phyloP scores from a whole-genome alignment of 2,888 invertebrate species.

The Hypomecis atomaria region DNA sequence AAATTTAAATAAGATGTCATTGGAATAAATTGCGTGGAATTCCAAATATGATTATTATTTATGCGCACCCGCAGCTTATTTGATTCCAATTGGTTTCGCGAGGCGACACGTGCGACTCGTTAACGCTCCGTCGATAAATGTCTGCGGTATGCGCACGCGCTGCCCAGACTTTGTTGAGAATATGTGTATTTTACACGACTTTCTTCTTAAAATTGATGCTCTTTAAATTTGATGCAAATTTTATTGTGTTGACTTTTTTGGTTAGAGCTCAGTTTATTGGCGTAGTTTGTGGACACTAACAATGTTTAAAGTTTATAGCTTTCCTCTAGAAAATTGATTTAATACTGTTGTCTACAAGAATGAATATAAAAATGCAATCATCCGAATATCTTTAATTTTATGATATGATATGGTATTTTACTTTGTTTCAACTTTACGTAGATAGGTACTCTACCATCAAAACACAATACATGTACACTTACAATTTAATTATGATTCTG shows the following conservation, averaged over 20 bases:
- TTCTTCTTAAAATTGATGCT: slow-evolving; percentile 16
- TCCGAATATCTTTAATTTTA: too few species aligned
- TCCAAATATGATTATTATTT: slow-evolving; percentile 7
- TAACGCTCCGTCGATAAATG: slow-evolving; percentile 53
- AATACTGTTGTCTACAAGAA: too few species aligned
- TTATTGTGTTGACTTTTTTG: background rate
- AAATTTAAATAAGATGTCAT: background rate
- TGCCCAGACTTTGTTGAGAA: slow-evolving; percentile 18
- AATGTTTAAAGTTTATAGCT: too few species aligned
- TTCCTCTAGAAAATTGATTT: too few species aligned
- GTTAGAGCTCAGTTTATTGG: background rate
- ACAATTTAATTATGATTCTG: too few species aligned
- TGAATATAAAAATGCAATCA: too few species aligned
- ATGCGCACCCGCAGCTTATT: slow-evolving; percentile 37
- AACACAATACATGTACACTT: too few species aligned
- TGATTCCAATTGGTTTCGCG: slow-evolving; percentile 47
- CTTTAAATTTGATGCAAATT: slow-evolving; percentile 6
- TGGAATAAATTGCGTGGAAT: slow-evolving; percentile 1
- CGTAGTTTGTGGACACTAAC: too few species aligned
- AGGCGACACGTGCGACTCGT: slow-evolving; percentile 56
- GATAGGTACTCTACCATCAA: too few species aligned
- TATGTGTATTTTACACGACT: slow-evolving; percentile 5
- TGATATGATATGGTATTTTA: too few species aligned
- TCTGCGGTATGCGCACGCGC: slow-evolving; percentile 48
- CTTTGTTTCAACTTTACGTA: too few species aligned